Evolutionary conservation across 2,113 vertebrate genomes (phyloP), one percentile per base, ranked within the genome.

Genomic region (Puma concolor): DNA sequence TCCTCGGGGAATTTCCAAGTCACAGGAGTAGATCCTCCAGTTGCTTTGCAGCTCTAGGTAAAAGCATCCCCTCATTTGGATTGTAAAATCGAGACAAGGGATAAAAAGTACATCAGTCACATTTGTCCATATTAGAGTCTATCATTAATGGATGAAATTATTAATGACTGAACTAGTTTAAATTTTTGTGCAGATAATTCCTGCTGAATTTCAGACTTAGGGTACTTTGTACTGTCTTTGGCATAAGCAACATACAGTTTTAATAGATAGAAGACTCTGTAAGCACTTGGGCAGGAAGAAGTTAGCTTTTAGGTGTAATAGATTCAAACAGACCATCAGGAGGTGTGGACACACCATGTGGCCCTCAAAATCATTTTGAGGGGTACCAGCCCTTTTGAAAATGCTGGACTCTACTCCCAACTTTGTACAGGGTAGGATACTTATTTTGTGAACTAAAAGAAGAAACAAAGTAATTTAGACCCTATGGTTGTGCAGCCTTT

Each of bases 361-460:
- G 9, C 36, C 33, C 7, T 44, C 74, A 38, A 72, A 72, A 71
- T 31, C 19, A 33, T 16, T 38, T 36, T 5, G 69, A 2, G 36
- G 72, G 21, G 4, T 8, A 9, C 64, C 27, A 31, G 10, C 31
- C 36, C 54, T 81, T 92, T 69, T 44, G 66, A 52, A 89, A 66
- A 60, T 5, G 54, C n/a, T 11, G 71, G 67, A 10, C 17, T 36
- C 11, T 71, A 6, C 31, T 63, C 23, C 52, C n/a, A 27, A 1
- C 17, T 57, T 60, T 91, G 71, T 88, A 27, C 6, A 76, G 36
- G 36, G 16, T 38, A 5, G 69, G 50, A 23, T 44, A 15, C n/a
- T 79, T 80, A 83, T 23, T 91, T 80, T 69, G 5, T 91, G 57
- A 93, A 48, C 48, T 71, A 89, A 91, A 95, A 87, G 15, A 83